Percentiles rank a stretch among this genome's conserved stretches.
phyloP scores from a whole-genome alignment of 2,888 invertebrate species.

The Lacanobia wlatinum region DNA sequence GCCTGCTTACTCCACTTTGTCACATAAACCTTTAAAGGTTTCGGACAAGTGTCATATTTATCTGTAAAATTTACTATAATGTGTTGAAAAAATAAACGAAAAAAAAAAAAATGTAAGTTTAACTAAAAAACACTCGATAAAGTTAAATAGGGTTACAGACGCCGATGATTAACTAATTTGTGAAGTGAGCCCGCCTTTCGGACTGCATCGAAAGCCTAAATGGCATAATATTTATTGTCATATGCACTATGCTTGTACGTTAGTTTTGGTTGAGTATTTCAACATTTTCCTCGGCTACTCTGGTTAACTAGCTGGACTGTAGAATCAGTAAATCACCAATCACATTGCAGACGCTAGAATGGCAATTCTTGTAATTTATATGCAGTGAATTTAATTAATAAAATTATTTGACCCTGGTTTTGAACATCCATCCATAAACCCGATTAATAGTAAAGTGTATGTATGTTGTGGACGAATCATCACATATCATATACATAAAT shows the following conservation, averaged over 20 bases:
- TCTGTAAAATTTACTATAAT: too few species aligned
- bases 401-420: not conserved
- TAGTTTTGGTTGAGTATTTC: not conserved
- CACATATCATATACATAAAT: constrained; percentile 35
- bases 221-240: not conserved
- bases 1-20: too few species aligned
- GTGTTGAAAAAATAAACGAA: too few species aligned
- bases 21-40: too few species aligned
- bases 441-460: not conserved
- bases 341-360: not conserved
- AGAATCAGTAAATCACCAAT: not conserved
- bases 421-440: not conserved
- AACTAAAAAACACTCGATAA: not conserved
- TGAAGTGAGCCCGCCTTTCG: not conserved
- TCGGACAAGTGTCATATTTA: too few species aligned
- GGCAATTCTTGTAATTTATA: not conserved
- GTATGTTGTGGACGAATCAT: constrained; percentile 22
- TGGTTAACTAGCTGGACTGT: constrained; percentile 20
- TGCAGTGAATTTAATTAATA: not conserved
- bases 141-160: not conserved
- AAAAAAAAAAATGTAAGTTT: too few species aligned
- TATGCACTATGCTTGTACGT: not conserved
- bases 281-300: constrained; percentile 16
- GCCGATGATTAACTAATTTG: constrained; percentile 10
- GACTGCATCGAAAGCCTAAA: constrained; percentile 20